Percentiles rank a stretch among this genome's conserved stretches.
These are phyloP conservation scores for Argyra leucocephala DNA, from an alignment of 2,888 invertebrate species.

Conservation along the genomic window DNA sequence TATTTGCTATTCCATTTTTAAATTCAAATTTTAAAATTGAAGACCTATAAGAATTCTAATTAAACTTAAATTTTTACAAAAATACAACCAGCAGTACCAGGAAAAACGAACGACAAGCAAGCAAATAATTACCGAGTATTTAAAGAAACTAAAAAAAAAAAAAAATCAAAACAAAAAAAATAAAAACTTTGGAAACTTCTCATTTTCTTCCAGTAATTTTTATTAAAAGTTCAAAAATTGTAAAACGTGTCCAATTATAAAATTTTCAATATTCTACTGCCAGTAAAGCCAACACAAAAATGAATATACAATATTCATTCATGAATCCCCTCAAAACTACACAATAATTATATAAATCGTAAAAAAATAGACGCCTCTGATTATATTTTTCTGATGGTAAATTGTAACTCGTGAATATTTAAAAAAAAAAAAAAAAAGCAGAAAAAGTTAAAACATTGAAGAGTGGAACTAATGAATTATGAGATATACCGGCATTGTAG, in stretches of 20 bases:
- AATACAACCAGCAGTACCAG: neutral
- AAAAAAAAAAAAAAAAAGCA: too few relatives aligned
- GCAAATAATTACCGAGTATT: neutral
- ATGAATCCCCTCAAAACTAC: too few relatives aligned
- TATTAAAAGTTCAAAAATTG: neutral
- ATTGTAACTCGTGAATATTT: too few relatives aligned
- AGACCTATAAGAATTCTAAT: neutral
- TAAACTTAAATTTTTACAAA: neutral
- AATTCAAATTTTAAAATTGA: neutral
- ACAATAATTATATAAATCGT: too few relatives aligned
- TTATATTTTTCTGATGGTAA: too few relatives aligned
- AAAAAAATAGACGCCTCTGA: too few relatives aligned
- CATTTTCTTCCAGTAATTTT: neutral
- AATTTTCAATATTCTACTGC: neutral
- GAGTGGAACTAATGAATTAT: too few relatives aligned
- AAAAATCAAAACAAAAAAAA: neutral
- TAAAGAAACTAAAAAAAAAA: neutral
- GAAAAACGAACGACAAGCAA: neutral
- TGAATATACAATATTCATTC: neutral
- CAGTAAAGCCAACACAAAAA: neutral
- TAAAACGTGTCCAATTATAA: slow-evolving; percentile 6
- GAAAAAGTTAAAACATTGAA: too few relatives aligned
- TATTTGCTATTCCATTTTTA: too few relatives aligned
- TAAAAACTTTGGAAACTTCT: neutral
- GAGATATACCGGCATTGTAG: too few relatives aligned